Percentiles rank a stretch among this genome's conserved stretches.
Evolutionary conservation across 2,888 invertebrate genomes (phyloP).

Genomic region (Laspeyria flexula): DNA sequence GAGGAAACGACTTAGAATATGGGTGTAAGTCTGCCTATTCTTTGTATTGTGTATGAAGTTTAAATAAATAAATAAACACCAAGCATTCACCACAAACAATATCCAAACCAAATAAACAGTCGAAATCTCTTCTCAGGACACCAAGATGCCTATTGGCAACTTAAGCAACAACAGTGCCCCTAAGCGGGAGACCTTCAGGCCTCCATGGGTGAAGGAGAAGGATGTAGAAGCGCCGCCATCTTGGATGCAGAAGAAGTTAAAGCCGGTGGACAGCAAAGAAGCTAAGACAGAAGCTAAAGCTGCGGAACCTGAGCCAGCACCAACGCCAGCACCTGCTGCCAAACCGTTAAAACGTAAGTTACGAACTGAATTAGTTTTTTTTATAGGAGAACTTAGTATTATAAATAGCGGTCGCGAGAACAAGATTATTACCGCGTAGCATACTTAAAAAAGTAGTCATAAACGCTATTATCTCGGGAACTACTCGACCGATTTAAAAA

Average conservation of each 20-base stretch:
- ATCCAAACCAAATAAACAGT: background rate
- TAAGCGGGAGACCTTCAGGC: slow-evolving; percentile 89
- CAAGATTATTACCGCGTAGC: no score
- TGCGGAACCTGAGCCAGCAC: slow-evolving; percentile 46
- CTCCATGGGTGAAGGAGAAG: slow-evolving; percentile 91
- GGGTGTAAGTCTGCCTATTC: no score
- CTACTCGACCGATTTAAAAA: no score
- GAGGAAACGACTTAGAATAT: no score
- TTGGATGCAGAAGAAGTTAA: slow-evolving; percentile 87
- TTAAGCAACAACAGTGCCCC: slow-evolving; percentile 82
- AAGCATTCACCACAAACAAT: background rate
- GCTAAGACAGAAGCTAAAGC: slow-evolving; percentile 54
- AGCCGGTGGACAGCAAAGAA: slow-evolving; percentile 69
- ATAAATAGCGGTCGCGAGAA: no score
- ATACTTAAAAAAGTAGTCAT: no score
- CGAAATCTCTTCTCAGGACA: slow-evolving; percentile 44
- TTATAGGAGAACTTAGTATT: no score
- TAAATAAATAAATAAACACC: no score
- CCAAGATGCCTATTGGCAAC: slow-evolving; percentile 79
- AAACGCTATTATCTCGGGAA: no score
- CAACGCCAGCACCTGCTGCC: slow-evolving; percentile 40
- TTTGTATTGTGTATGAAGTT: no score
- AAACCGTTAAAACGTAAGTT: slow-evolving; percentile 74
- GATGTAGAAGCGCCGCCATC: slow-evolving; percentile 87
- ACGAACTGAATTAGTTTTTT: background rate